phyloP scores from a whole-genome alignment of 2,113 vertebrate species.

The Hippocampus abdominalis region DNA sequence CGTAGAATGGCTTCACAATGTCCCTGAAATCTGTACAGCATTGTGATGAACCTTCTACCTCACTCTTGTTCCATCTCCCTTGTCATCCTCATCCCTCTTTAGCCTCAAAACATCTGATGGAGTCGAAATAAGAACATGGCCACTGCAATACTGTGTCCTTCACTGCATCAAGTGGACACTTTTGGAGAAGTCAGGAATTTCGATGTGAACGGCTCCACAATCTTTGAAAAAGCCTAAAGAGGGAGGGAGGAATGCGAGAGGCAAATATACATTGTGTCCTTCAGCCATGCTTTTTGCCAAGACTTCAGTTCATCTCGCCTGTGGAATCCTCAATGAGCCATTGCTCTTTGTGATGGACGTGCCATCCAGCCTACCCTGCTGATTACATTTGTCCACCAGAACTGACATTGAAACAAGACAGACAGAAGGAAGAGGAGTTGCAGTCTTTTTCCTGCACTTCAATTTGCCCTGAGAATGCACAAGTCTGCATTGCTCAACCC shows the following conservation, averaged over 20 bases:
- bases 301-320: constrained; percentile 38
- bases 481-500: not conserved
- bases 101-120: constrained; percentile 22
- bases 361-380: constrained; percentile 40
- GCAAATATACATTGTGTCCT: constrained; percentile 46
- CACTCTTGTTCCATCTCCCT: not conserved
- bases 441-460: constrained; percentile 30
- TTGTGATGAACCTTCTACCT: constrained; percentile 33
- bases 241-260: not conserved
- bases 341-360: constrained; percentile 56
- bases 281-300: constrained; percentile 37
- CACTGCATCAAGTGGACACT: constrained; percentile 44
- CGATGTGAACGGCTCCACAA: constrained; percentile 37
- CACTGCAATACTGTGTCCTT: constrained; percentile 25
- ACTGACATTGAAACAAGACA: constrained; percentile 25
- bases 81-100: constrained; percentile 7
- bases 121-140: constrained; percentile 29
- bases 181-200: constrained; percentile 43
- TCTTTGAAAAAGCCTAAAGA: constrained; percentile 32
- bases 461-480: constrained; percentile 7
- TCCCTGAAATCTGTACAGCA: constrained; percentile 28
- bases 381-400: constrained; percentile 56
- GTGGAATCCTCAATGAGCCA: constrained; percentile 65
- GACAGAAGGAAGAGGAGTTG: constrained; percentile 10
- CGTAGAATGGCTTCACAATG: constrained; percentile 38